Evolutionary conservation across 2,113 vertebrate genomes (phyloP).

Genomic region (Plecturocebus donacophilus): DNA sequence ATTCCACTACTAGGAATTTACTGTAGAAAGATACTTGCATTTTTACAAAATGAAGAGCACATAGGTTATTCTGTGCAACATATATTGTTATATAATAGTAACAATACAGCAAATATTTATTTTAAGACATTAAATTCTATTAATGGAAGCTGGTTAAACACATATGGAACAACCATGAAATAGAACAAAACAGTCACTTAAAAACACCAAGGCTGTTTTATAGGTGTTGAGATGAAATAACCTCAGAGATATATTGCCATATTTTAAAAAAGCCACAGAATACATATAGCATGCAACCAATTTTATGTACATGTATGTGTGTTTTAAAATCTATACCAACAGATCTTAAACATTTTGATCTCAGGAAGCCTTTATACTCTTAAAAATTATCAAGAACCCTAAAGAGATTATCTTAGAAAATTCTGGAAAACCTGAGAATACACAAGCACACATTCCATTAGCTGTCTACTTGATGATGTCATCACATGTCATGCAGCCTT

Average conservation of each 20-base stretch:
- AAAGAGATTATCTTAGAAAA: background rate
- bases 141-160: background rate
- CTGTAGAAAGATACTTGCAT: background rate
- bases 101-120: background rate
- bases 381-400: background rate
- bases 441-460: background rate
- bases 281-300: background rate
- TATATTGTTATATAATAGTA: background rate
- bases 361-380: background rate
- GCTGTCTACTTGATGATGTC: background rate
- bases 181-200: background rate
- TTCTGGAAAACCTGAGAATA: conserved; percentile 26
- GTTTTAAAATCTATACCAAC: background rate
- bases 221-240: background rate
- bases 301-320: background rate
- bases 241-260: background rate
- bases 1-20: background rate
- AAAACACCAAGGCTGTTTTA: background rate
- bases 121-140: background rate
- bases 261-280: background rate
- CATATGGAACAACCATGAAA: background rate
- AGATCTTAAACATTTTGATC: background rate
- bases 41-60: background rate
- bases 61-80: background rate
- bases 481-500: background rate